Base-by-base conservation (phyloP, 35 echinoderm and acorn worm genomes). In the Holothuria glaberrima region DNA sequence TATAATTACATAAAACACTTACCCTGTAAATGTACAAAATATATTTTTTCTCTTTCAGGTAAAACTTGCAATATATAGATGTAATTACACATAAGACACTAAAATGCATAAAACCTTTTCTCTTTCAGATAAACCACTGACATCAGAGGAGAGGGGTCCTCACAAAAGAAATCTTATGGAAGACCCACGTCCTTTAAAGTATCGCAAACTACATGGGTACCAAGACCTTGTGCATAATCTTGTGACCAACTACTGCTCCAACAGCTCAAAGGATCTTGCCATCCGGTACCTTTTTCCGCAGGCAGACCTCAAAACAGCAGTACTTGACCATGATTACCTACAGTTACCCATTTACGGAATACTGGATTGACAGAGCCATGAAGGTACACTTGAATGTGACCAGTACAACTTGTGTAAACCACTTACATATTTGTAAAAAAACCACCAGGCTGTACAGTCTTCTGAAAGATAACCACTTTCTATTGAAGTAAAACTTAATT, bases 311-410 rank as follows among this genome's bases (percentile, higher is more conserved):
- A 6, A 75, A 30, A 10, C 71, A 30, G 71, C 71, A 75, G 18
- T 30, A 3, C 27, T 75, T 3, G 71, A 75, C 71, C 71, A 75
- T 35, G 71, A 75, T 35, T 75, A 75, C 71, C 4, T 75, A 4
- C 16, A 41, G 10, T 24, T 75, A 18, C 71, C 71, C 5, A n/a
- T 75, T 75, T 75, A 35, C 71, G 10, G 71, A 75, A 75, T 75
- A 75, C 71, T 75, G 71, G 71, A 41, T 75, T 75, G 71, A 75
- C 29, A 25, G 9, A 9, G 71, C 71, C 7, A 75, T 75, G 71
- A 41, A 75, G 71, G 71, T 75, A 75, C n/a, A n/a, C n/a, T n/a
- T n/a, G n/a, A n/a, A n/a, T n/a, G n/a, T n/a, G n/a, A n/a, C n/a
- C n/a, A n/a, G n/a, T n/a, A n/a, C n/a, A 75, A 20, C 4, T 21